phyloP scores from a whole-genome alignment of 2,797 vertebrate genomes.

The Brachyrhaphis roseni region DNA sequence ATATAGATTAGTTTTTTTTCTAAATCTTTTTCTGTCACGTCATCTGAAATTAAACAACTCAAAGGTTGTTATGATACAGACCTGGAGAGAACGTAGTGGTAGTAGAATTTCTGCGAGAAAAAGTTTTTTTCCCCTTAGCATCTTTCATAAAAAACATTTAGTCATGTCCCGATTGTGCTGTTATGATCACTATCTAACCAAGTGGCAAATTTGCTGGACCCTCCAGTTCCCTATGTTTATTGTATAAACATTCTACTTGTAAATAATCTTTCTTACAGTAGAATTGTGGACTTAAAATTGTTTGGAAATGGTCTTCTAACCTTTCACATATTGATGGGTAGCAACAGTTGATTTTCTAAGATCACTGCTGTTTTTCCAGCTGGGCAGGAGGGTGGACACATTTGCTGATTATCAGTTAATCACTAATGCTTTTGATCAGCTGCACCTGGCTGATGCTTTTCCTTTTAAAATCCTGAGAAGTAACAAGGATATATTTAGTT shows the following conservation, averaged over 20 bases:
- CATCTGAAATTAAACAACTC: neutral
- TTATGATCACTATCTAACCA: neutral
- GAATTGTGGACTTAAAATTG: neutral
- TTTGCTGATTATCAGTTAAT: neutral
- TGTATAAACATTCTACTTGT: neutral
- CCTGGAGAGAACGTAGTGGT: neutral
- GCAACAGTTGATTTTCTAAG: neutral
- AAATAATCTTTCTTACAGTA: neutral
- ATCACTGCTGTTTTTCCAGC: neutral
- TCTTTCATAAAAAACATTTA: neutral
- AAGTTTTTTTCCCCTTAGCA: neutral
- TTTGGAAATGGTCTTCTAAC: neutral
- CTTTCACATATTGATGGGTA: neutral
- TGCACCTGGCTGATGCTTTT: neutral
- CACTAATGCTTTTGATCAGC: neutral
- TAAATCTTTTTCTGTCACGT: neutral
- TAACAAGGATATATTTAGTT: neutral
- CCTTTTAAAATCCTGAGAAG: neutral
- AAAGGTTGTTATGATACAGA: neutral
- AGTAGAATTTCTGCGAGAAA: neutral
- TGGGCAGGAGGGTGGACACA: neutral
- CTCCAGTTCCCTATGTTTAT: neutral
- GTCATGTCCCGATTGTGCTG: neutral
- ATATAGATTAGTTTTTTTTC: neutral
- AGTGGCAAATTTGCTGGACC: neutral